Conservation (phyloP, 2,113 vertebrate genomes). For the Cichladusa arquata region DNA sequence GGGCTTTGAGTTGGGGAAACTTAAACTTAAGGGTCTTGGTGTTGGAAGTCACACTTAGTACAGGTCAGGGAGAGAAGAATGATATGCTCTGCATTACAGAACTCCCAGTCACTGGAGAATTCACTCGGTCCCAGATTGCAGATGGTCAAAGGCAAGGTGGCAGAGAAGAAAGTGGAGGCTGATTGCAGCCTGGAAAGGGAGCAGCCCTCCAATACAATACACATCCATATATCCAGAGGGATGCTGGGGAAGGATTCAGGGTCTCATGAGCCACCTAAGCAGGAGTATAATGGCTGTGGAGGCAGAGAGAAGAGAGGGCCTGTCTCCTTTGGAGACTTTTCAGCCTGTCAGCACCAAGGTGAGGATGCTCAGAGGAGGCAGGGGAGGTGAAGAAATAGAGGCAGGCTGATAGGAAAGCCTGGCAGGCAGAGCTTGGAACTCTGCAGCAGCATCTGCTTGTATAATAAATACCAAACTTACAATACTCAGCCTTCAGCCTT, state of each 20-base stretch:
- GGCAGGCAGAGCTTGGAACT: neutral
- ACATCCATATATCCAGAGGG: neutral
- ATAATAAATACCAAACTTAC: neutral
- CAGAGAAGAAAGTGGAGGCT: fast-evolving
- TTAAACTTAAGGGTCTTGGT: neutral
- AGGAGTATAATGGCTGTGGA: fast-evolving
- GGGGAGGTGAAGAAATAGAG: neutral
- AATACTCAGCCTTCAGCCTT: fast-evolving
- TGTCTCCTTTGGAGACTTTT: neutral
- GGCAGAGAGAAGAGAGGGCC: neutral
- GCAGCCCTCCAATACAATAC: neutral
- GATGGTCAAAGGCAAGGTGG: neutral
- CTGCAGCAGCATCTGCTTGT: neutral
- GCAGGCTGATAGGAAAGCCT: neutral
- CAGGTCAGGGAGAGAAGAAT: neutral
- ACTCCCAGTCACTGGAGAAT: neutral
- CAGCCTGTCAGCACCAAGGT: neutral
- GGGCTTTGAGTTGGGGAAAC: neutral
- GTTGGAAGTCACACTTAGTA: neutral
- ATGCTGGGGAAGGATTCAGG: neutral
- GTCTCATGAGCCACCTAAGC: neutral
- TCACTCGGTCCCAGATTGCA: neutral
- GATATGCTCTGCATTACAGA: neutral
- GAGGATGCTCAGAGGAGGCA: neutral
- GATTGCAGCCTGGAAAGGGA: neutral